phyloP scores from a whole-genome alignment of 2,888 invertebrate species.

The Elegia similella region DNA sequence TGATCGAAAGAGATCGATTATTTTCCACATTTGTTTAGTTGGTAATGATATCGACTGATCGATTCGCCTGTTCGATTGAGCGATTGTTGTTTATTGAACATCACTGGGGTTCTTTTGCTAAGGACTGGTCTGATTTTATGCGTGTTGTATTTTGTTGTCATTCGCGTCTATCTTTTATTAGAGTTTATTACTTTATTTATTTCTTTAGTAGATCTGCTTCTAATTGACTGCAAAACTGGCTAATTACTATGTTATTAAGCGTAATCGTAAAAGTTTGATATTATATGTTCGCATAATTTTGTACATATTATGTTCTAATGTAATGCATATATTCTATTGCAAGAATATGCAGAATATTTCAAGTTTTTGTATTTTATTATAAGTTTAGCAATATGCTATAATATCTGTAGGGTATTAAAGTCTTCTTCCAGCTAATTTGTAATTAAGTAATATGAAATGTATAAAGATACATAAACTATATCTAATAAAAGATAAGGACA shows the following conservation, averaged over 20 bases:
- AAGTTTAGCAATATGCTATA: too few species aligned
- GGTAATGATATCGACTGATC: constrained; percentile 7
- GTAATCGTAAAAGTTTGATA: too few species aligned
- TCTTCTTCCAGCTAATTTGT: too few species aligned
- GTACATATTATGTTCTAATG: too few species aligned
- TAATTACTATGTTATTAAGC: neutral
- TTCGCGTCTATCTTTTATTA: neutral
- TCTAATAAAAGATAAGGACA: too few species aligned
- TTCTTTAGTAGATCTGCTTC: neutral
- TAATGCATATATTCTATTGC: too few species aligned
- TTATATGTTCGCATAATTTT: too few species aligned
- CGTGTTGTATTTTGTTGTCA: constrained; percentile 3
- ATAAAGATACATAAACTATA: too few species aligned
- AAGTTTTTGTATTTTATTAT: too few species aligned
- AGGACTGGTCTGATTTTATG: neutral
- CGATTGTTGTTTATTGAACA: neutral
- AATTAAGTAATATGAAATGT: too few species aligned
- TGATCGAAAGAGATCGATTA: constrained; percentile 27
- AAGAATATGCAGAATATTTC: too few species aligned
- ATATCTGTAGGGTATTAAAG: too few species aligned
- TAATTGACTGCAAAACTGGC: neutral
- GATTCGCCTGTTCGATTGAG: neutral
- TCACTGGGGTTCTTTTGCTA: neutral
- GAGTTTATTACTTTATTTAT: neutral
- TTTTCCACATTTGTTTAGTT: constrained; percentile 15